These are phyloP conservation scores for Ornithoptera alexandrae DNA, from an alignment of 2,888 invertebrate species.

Conservation along the genomic window DNA sequence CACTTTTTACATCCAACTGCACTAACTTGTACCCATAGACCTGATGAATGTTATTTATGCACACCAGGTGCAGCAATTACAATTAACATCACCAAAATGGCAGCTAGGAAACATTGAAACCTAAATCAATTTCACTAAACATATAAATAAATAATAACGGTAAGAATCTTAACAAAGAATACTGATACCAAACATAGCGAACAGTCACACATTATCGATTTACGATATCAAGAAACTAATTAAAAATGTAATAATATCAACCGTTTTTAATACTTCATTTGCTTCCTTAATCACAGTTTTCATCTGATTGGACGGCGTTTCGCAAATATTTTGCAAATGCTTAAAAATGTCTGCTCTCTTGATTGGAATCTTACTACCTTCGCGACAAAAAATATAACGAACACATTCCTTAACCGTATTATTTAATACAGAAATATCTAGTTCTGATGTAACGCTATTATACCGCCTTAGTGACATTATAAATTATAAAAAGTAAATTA, in stretches of 20 bases:
- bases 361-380: slow-evolving; percentile 67
- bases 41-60: slow-evolving; percentile 43
- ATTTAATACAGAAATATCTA: slow-evolving; percentile 29
- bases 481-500: no score
- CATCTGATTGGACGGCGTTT: slow-evolving; percentile 47
- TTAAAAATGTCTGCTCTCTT: slow-evolving; percentile 61
- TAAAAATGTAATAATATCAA: slow-evolving; percentile 34
- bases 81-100: no score
- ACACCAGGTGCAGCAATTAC: no score
- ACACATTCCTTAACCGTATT: slow-evolving; percentile 61
- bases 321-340: slow-evolving; percentile 49
- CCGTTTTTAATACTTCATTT: slow-evolving; percentile 55
- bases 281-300: slow-evolving; percentile 52
- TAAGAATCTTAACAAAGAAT: no score
- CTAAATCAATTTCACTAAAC: no score
- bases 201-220: no score
- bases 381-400: slow-evolving; percentile 58
- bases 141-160: no score
- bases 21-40: slow-evolving; percentile 75
- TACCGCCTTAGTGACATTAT: slow-evolving; percentile 20
- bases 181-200: no score
- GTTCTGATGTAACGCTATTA: slow-evolving; percentile 3
- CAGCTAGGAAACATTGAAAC: no score
- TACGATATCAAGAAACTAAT: no score
- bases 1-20: slow-evolving; percentile 53